These are phyloP conservation scores for Athalia circularis DNA, from an alignment of 2,888 invertebrate species.

Conservation along the genomic window DNA sequence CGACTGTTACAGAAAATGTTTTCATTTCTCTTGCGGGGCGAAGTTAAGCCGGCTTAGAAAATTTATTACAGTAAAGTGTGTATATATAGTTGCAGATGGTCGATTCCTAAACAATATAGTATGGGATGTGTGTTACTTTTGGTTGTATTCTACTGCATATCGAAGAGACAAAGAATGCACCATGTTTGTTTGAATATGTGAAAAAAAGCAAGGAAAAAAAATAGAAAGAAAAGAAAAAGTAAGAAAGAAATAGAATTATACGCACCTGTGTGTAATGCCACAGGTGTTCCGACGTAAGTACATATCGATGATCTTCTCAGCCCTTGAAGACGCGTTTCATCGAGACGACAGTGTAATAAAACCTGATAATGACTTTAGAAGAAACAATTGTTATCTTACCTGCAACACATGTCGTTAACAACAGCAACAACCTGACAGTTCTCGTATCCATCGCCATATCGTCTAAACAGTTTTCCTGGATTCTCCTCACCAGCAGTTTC, in stretches of 20 bases:
- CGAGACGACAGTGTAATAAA: neutral
- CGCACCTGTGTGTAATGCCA: constrained; percentile 30
- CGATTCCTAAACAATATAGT: constrained; percentile 9
- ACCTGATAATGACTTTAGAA: neutral
- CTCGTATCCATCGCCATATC: constrained; percentile 42
- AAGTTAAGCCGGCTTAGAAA: constrained; percentile 21
- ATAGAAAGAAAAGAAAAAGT: no score
- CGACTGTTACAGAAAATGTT: constrained; percentile 26
- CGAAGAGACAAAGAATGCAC: neutral
- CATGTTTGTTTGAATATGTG: neutral
- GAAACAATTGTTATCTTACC: constrained; percentile 36
- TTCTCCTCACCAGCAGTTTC: neutral
- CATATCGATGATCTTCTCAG: neutral
- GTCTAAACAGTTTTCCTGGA: neutral
- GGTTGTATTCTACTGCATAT: neutral
- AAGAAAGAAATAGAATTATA: neutral
- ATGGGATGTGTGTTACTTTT: neutral
- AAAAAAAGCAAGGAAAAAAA: no score
- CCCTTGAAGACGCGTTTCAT: neutral
- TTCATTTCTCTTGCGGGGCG: constrained; percentile 19
- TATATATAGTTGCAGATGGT: constrained; percentile 2
- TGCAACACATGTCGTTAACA: constrained; percentile 45
- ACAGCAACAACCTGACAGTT: constrained; percentile 42
- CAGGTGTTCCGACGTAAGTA: constrained; percentile 18
- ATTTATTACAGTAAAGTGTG: constrained; percentile 24